Percentiles rank a stretch among this genome's conserved stretches.
These are phyloP conservation scores for Ia io DNA, from an alignment of 2,113 vertebrate genomes.

Conservation along the genomic window DNA sequence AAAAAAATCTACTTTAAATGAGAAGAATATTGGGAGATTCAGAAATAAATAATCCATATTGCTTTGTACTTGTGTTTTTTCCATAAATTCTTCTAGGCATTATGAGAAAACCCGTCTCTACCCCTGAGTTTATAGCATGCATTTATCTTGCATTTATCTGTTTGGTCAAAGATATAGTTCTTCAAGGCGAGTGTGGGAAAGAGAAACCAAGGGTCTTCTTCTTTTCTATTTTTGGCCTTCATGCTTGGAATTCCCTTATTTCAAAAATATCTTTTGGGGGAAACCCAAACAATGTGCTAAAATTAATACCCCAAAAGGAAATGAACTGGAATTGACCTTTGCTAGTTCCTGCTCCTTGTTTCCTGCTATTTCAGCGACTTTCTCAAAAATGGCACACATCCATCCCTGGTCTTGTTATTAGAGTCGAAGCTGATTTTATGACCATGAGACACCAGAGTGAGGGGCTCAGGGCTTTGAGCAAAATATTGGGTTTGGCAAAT, in stretches of 20 bases:
- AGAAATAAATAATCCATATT: neutral
- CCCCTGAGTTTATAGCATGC: neutral
- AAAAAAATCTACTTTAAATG: neutral
- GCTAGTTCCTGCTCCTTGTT: constrained; percentile 46
- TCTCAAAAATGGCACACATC: constrained; percentile 36
- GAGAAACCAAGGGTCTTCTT: neutral
- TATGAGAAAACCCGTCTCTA: neutral
- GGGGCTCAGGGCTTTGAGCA: neutral
- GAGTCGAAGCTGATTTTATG: constrained; percentile 22
- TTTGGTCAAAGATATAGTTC: neutral
- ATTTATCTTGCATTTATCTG: neutral
- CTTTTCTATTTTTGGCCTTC: constrained; percentile 49
- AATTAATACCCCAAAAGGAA: constrained; percentile 62
- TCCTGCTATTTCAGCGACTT: constrained; percentile 60
- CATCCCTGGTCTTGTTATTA: neutral
- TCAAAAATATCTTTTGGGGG: constrained; percentile 64
- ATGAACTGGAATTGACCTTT: constrained; percentile 37
- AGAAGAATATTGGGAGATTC: neutral
- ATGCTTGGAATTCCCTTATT: constrained; percentile 68
- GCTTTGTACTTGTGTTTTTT: neutral
- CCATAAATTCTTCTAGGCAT: neutral
- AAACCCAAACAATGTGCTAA: constrained; percentile 72
- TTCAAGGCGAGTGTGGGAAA: neutral
- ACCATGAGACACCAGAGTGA: neutral
- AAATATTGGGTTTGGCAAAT: neutral